phyloP scores from a whole-genome alignment of 2,888 invertebrate genomes.

The Perdita meconis region DNA sequence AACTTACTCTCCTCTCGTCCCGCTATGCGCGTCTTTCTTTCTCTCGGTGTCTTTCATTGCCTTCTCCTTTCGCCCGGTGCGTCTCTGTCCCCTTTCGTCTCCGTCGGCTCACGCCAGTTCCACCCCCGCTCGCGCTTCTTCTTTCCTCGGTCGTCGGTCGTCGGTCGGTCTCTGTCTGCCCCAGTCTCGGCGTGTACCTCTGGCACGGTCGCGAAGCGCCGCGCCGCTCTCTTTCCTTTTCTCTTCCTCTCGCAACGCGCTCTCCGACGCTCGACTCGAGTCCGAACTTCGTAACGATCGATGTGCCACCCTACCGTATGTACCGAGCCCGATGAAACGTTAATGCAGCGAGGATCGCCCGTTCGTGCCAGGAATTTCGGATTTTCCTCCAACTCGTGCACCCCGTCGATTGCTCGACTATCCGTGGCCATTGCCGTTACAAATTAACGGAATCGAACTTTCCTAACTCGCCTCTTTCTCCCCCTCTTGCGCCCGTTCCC shows the following conservation, averaged over 20 bases:
- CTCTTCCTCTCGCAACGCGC: conserved; percentile 28
- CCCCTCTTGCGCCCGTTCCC: not conserved
- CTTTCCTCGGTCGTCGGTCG: conserved; percentile 11
- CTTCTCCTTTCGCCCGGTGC: conserved; percentile 49
- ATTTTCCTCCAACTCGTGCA: conserved; percentile 61
- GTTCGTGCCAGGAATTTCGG: conserved; percentile 76
- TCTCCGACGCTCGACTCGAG: conserved; percentile 65
- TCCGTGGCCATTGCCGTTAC: conserved; percentile 52
- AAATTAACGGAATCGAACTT: conserved; percentile 59
- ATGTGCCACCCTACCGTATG: conserved; percentile 74
- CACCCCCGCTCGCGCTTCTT: not conserved
- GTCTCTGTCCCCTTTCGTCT: conserved; percentile 18
- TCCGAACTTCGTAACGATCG: conserved; percentile 76
- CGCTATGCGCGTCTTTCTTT: conserved; percentile 56
- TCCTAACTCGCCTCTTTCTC: not conserved
- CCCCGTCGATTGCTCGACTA: conserved; percentile 56
- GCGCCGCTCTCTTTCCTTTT: conserved; percentile 14
- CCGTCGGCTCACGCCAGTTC: conserved; percentile 27
- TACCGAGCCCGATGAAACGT: conserved; percentile 76
- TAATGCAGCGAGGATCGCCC: conserved; percentile 75
- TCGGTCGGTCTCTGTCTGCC: conserved; percentile 11
- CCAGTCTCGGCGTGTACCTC: conserved; percentile 15
- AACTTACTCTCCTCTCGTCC: conserved; percentile 79
- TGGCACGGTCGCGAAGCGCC: conserved; percentile 21
- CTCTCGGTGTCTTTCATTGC: conserved; percentile 52